Evolutionary conservation across 2,888 invertebrate genomes (phyloP), one percentile per base, ranked within the genome.

Genomic region (Cheilosia vernalis): DNA sequence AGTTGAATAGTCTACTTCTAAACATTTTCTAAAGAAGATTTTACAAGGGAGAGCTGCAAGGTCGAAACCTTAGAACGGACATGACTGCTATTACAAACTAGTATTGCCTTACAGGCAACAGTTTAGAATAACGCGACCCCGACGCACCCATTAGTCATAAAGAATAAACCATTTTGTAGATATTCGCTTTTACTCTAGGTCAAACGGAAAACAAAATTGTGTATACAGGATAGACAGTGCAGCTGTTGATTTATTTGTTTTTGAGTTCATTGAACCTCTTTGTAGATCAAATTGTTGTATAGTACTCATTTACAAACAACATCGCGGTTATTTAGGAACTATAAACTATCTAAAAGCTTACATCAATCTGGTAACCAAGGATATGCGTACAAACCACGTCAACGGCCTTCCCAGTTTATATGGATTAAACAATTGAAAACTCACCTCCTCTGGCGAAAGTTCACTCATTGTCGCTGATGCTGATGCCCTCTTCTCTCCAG

Each of bases 361-460:
- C 40, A 53, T 56, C 63, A 40, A 49, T 51, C 21, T 24, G 19
- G 64, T 44, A 53, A 66, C 58, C 60, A 79, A 66, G 79, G 64
- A 79, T 33, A 60, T 47, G 49, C 47, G 33, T 15, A 27, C 44
- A 21, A 30, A 15, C 30, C n/a, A 13, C 15, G 19, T 24, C 3
- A 17, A 7, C 17, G 15, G 42, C n/a, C 5, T 51, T 51, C 21
- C 15, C 1, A 13, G 19, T 33, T 33, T 27, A 42, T 49, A 60
- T 51, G 17, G 33, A 63, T 67, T 15, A 66, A 82, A 77, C 53
- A 66, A 69, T 33, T n/a, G 40, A 47, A 64, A 87, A 93, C 95
- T 94, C 93, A 96, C 97, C 95, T 97, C 97, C 93, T 97, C 97
- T 92, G 96, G 96, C 91, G 95, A 96, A 89, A 97, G 93, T 94